Conservation (phyloP, 2,888 invertebrate genomes). For the Blera fallax region DNA sequence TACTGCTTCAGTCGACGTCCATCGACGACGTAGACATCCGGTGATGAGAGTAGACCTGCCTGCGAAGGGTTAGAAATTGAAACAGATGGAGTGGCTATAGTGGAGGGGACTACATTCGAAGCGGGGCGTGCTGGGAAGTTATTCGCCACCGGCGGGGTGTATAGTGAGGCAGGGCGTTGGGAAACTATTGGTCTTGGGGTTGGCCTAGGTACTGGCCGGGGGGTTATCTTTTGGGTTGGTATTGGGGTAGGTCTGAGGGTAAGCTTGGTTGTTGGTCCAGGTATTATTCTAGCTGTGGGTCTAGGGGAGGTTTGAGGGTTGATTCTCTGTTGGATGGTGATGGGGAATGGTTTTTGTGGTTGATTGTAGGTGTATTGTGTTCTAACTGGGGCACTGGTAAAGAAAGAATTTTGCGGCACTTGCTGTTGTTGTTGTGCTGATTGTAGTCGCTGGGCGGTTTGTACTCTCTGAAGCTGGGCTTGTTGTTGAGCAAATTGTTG, state of each 20-base stretch:
- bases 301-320: neutral
- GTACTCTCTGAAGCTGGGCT: no score
- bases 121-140: neutral
- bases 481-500: neutral
- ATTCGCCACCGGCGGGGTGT: neutral
- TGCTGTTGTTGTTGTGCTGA: neutral
- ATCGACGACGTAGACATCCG: constrained; percentile 77
- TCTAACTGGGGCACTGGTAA: neutral
- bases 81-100: constrained; percentile 16
- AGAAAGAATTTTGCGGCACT: neutral
- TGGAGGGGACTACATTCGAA: neutral
- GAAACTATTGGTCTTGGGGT: neutral
- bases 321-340: neutral
- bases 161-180: neutral
- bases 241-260: neutral
- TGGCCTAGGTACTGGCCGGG: neutral
- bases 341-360: neutral
- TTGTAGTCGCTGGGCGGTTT: no score
- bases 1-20: constrained; percentile 81
- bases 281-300: neutral
- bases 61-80: constrained; percentile 41
- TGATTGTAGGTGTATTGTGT: neutral
- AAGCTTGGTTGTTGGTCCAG: neutral
- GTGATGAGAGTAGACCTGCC: constrained; percentile 18
- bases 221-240: neutral